Evolutionary conservation across 1,140 invertebrate species (phyloP).

Genomic region (Mamestra configurata): DNA sequence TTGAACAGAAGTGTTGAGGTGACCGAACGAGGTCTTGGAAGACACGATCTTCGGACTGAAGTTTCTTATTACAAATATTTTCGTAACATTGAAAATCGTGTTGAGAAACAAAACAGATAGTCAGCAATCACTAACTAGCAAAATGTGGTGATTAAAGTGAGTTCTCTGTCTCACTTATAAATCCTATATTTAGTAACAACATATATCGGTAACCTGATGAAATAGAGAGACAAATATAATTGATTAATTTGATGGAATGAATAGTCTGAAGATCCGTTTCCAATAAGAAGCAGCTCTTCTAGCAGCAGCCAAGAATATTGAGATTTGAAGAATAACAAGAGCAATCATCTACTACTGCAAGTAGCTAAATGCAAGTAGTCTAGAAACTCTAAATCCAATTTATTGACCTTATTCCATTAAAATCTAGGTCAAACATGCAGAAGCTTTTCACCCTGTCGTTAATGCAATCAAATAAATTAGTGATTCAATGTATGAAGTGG

Average conservation of each 20-base stretch:
- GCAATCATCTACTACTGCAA: no score
- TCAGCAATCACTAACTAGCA: not conserved
- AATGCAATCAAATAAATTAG: conserved; percentile 8
- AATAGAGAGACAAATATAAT: no score
- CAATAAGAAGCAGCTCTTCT: no score
- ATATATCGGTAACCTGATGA: no score
- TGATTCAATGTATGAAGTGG: conserved; percentile 23
- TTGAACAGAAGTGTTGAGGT: conserved; percentile 15
- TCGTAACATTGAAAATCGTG: not conserved
- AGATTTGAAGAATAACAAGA: no score
- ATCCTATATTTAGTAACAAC: no score
- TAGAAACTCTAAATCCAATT: not conserved
- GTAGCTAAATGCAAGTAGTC: not conserved
- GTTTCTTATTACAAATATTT: not conserved
- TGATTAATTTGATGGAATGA: no score
- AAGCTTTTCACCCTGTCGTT: not conserved
- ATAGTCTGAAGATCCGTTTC: no score
- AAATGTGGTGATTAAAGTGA: no score
- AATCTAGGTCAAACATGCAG: not conserved
- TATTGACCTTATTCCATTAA: not conserved
- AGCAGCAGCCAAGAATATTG: not conserved
- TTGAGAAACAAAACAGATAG: not conserved
- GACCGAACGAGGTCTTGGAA: conserved; percentile 3
- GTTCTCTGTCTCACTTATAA: no score
- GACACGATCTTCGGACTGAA: not conserved